These are phyloP conservation scores for Zoanthus sansibaricus DNA, from an alignment of 92 coral and sea anemone genomes.

Conservation along the genomic window DNA sequence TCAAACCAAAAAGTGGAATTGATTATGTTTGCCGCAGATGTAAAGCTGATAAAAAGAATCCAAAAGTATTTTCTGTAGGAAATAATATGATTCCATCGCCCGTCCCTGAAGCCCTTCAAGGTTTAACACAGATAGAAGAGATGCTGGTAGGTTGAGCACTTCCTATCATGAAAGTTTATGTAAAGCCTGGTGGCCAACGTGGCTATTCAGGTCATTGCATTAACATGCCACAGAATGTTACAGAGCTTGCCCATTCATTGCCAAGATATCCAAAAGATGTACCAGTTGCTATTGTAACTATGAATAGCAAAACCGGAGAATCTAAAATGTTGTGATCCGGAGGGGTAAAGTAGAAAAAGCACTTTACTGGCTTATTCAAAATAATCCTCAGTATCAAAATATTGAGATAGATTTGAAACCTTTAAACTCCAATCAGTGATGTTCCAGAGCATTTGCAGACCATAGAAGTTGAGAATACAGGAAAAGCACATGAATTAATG, in stretches of 20 bases:
- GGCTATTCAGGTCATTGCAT: conserved; percentile 23
- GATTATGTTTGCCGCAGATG: conserved; percentile 49
- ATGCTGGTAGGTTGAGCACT: conserved; percentile 4
- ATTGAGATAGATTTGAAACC: conserved; percentile 2
- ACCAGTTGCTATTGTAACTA: conserved; percentile 48
- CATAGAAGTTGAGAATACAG: conserved; percentile 36
- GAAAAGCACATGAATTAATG: background rate
- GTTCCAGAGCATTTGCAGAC: conserved; percentile 48
- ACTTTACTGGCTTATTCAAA: conserved; percentile 28
- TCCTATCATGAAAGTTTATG: background rate
- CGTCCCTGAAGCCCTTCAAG: conserved; percentile 42
- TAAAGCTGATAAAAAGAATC: conserved; percentile 35
- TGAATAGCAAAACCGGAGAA: conserved; percentile 54
- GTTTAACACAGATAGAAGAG: conserved; percentile 36
- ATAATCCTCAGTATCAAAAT: conserved; percentile 37
- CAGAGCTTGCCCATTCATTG: conserved; percentile 49
- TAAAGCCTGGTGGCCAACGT: background rate
- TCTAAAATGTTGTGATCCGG: conserved; percentile 56
- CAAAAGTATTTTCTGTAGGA: conserved; percentile 34
- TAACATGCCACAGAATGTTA: conserved; percentile 57
- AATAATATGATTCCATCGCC: conserved; percentile 52
- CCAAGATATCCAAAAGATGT: conserved; percentile 52
- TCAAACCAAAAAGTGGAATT: conserved; percentile 23
- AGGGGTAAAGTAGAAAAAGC: conserved; percentile 48
- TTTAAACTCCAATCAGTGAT: conserved; percentile 45